Conservation (phyloP, 2,888 invertebrate species). For the Dryobota labecula region DNA sequence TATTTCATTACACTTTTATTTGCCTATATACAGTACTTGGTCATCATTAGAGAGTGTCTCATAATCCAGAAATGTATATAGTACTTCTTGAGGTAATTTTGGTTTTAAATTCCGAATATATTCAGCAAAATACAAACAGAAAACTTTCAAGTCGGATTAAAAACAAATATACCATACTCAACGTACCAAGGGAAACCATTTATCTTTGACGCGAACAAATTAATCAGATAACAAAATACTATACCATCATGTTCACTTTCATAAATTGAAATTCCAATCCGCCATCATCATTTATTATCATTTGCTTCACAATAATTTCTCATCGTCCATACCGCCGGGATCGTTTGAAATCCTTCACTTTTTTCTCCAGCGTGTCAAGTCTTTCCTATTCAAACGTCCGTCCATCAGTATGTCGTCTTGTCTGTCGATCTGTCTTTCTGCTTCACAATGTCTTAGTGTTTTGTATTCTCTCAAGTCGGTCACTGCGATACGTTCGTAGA, state of each 20-base stretch:
- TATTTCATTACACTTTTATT: no score
- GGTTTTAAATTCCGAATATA: neutral
- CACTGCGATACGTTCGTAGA: slow-evolving; percentile 35
- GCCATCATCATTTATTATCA: slow-evolving; percentile 38
- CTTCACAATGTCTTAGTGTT: slow-evolving; percentile 47
- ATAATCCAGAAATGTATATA: no score
- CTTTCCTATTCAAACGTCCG: slow-evolving; percentile 64
- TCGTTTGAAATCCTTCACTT: slow-evolving; percentile 52
- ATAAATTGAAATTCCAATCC: slow-evolving; percentile 38
- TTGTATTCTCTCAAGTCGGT: slow-evolving; percentile 51
- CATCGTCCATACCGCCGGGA: slow-evolving; percentile 52
- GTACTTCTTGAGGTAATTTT: no score
- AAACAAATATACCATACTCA: neutral
- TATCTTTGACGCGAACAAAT: neutral
- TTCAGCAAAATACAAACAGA: neutral
- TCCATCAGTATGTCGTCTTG: slow-evolving; percentile 60
- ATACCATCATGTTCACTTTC: slow-evolving; percentile 18
- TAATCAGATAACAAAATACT: neutral
- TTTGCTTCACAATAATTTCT: slow-evolving; percentile 54
- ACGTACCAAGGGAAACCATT: neutral
- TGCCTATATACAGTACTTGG: no score
- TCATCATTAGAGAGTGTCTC: no score
- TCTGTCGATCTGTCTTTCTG: slow-evolving; percentile 62
- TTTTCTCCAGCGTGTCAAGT: slow-evolving; percentile 59
- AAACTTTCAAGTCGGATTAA: neutral